Conservation (phyloP, 2,113 vertebrate species). For the Oryzias celebensis region DNA sequence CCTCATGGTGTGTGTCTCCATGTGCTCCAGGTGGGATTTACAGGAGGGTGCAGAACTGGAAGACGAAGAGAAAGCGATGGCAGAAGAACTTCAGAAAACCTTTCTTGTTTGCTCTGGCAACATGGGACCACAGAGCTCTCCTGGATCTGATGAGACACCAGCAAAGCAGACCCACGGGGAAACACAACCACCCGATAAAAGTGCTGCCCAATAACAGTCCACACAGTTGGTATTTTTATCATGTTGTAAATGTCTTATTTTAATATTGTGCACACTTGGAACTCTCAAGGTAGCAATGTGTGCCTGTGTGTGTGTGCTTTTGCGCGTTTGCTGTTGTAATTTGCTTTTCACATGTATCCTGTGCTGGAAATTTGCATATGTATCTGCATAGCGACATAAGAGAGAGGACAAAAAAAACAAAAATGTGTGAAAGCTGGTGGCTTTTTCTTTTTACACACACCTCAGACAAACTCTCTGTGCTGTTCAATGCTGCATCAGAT, state of each 20-base stretch:
- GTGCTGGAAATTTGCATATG: constrained; percentile 30
- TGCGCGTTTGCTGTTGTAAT: constrained; percentile 25
- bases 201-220: constrained; percentile 51
- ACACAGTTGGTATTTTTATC: constrained; percentile 41
- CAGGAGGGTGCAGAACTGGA: constrained; percentile 82
- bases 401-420: constrained; percentile 28
- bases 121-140: constrained; percentile 42
- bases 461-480: constrained; percentile 55
- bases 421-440: constrained; percentile 25
- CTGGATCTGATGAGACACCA: constrained; percentile 44
- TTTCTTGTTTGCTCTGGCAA: constrained; percentile 71
- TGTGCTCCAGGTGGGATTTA: constrained; percentile 92
- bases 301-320: constrained; percentile 11
- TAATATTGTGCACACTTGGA: constrained; percentile 37
- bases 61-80: constrained; percentile 83
- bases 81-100: constrained; percentile 82
- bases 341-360: constrained; percentile 31
- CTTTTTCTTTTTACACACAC: constrained; percentile 40
- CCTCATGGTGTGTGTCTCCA: constrained; percentile 19
- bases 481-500: constrained; percentile 53
- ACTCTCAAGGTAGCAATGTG: constrained; percentile 35
- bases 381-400: constrained; percentile 27
- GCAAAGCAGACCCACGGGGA: constrained; percentile 50
- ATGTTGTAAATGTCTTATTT: constrained; percentile 55
- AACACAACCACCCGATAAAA: constrained; percentile 51